Evolutionary conservation across 2,113 vertebrate genomes (phyloP), one percentile per base, ranked within the genome.

Genomic region (Thymallus thymallus): DNA sequence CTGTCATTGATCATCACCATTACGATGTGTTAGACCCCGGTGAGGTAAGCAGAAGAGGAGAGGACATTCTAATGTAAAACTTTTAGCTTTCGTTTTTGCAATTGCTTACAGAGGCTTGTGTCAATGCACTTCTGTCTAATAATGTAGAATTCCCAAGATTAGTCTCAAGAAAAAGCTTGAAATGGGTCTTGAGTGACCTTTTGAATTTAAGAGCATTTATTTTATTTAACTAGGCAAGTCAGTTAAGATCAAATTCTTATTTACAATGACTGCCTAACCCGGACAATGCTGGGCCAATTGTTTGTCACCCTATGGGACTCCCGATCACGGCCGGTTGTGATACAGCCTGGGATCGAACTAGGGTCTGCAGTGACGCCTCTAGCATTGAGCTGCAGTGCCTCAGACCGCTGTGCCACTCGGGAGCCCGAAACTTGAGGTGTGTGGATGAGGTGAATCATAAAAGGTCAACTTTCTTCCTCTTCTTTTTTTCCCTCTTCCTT

Each of bases 1-100:
- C 94, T 0, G 97, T 99, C 66, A 98, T 98, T 18, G 98, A 99
- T 87, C 98, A 99, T 77, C 97, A 98, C 89, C 96, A 95, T 91
- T 99, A 95, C 0, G 98, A 99, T 3, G 64, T 96, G 67, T 99
- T 96, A 0, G 98, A 99, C 78, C 93, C 94, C 0, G 98, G 98
- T 46, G 96, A 98, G 94, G 98, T 98, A 82, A 87, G 82, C 10
- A 13, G 26, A 71, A 56, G 4, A 13, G 23, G 4, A 13, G 23
- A 60, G n/a, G 23, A 60, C 16, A 9, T 60, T 29, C 24, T 60
- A 56, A 20, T 16, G n/a, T 24, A 7, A 65, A 18, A 14, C 16
- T 51, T 51, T 4, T 16, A 51, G 48, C 35, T 10, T 22, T 16
- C 0, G 22, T 51, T 69, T 60, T 72, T 66, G 7, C 5, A 56